Evolutionary conservation across 1,140 invertebrate genomes (phyloP), one percentile per base, ranked within the genome.

Genomic region (Drosophila cardini): DNA sequence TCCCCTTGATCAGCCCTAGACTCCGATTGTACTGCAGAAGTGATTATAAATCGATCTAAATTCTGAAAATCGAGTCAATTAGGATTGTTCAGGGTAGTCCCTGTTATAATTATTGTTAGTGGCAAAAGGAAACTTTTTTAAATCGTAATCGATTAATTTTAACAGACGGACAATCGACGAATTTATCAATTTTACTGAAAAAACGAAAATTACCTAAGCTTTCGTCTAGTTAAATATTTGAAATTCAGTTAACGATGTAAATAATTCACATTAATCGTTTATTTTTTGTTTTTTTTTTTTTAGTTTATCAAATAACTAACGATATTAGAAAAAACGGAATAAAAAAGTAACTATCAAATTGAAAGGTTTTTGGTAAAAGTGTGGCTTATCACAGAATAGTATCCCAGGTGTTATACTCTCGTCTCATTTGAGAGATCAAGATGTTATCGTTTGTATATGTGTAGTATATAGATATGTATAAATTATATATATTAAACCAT

Each of bases 321-420:
- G 32, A 56, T 18, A 67, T 48, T 55, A 55, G 38, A 48, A 46
- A 57, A 36, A 8, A 43, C 15, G 50, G 30, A 57, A 57, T 57
- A 57, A 57, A 21, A 16, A 38, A 13, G 15, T 36, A 34, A 11
- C 30, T 36, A 13, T 9, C 36, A 36, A 53, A n/a, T 34, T 53
- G 38, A 32, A 21, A 16, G 11, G n/a, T 53, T 16, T 38, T 36
- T 55, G 52, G 4, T 36, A 38, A 40, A 40, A 40, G 32, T 38
- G 52, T 55, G 32, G 52, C 10, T 38, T 55, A 55, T 55, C 52
- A 62, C 46, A 62, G 60, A 62, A 50, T 62, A 15, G 42, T 62
- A 5, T 55, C 52, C 52, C 52, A 38, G 13, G 8, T 55, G 32
- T 55, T 55, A 1, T 36, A 15, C 21, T 53, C 50, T 38, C 18